Base-by-base conservation (phyloP, 2,797 vertebrate species). In the Alectoris magna region DNA sequence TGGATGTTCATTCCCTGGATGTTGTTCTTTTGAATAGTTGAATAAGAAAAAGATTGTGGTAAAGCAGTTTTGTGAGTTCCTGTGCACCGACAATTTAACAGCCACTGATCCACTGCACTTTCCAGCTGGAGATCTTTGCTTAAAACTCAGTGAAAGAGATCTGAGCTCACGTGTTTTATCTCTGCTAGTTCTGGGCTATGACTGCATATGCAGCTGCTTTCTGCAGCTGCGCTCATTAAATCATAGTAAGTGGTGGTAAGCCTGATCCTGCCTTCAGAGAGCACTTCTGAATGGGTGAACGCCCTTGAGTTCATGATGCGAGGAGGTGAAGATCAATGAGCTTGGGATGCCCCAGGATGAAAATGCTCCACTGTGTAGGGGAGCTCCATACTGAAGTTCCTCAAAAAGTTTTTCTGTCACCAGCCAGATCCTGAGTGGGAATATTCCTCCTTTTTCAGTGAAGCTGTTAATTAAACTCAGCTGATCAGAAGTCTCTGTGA, bases 291-390 rank as follows among this genome's bases (percentile, higher is more conserved):
- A 78, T 44, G 44, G 12, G 4, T 63, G n/a, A 38, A 15, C 11
- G 11, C 27, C 9, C 4, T 34, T 0, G 0, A 49, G 26, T n/a
- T 71, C 27, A n/a, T 12, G 1, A 1, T 5, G 1, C 53, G 70
- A 74, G 43, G 43, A 55, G 38, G 10, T 18, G 12, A 58, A 39
- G 39, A 15, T 10, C 10, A 2, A 21, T 23, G n/a, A 23, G 51
- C 11, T 1, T 22, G 29, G 38, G 22, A 49, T 55, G 29, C 21
- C 46, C 67, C 34, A 19, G n/a, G 46, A 38, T 62, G 9, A 31
- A 38, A 6, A 27, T 58, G 22, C 18, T 31, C 34, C 27, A 43
- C 11, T 8, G 31, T 4, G n/a, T 39, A 26, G 53, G 21, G 13
- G 13, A 69, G 26, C 13, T 24, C 34, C 13, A 10, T 9, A 38